Evolutionary conservation across 1,140 invertebrate species (phyloP), one percentile per base, ranked within the genome.

Genomic region (Apis florea): DNA sequence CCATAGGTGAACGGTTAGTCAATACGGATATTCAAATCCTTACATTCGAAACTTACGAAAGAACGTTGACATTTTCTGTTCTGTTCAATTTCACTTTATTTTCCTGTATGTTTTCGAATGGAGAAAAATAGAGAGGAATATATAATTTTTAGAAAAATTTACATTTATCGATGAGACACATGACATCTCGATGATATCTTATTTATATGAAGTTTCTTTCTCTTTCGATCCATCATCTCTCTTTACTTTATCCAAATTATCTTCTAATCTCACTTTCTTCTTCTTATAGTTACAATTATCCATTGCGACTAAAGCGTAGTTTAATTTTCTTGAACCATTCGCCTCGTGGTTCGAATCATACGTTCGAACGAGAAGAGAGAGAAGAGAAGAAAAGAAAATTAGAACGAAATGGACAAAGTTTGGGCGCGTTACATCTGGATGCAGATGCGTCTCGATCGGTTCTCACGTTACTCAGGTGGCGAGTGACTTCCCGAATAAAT

Each of bases 391-490:
- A 31, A 77, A 73, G 83, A 86, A 82, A 76, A 66, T 64, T 83
- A 74, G 21, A 76, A 40, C 19, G 24, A 61, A 63, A 82, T 87
- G 85, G 86, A 84, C 73, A 49, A 54, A 47, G 61, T 47, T 79
- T 72, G 82, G 75, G 70, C 82, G 75, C 79, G 75, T 79, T 83
- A 89, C 88, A 90, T 88, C 83, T 89, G 84, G 83, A 83, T 85
- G 82, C 82, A 78, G 85, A 89, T 89, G 90, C 89, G 86, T 83
- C 83, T 56, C 76, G 73, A 56, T 8, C 64, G 69, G 89, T 91
- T 92, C 91, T 92, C 91, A 92, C 90, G 90, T 92, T 92, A 90
- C 90, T 90, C 84, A 86, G 83, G 87, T 90, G 89, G 86, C 88
- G 85, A 86, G 83, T 87, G 88, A 90, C 89, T 90, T 90, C 86